phyloP scores from a whole-genome alignment of 2,113 vertebrate species.

The Herpailurus yagouaroundi region DNA sequence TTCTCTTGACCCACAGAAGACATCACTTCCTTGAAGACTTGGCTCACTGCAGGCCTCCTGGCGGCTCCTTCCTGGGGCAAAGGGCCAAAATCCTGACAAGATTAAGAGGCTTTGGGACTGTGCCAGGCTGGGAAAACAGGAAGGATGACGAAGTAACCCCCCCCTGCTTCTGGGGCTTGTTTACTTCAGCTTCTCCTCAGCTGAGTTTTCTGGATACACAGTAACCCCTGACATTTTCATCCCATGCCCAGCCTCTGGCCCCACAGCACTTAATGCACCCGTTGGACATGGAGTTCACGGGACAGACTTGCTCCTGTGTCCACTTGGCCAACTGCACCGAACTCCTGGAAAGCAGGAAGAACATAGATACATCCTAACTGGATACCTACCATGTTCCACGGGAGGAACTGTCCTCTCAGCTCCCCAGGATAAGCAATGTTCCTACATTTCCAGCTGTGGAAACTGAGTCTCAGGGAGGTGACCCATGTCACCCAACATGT shows the following conservation, averaged over 20 bases:
- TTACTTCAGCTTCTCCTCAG: conserved; percentile 62
- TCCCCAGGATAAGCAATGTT: not conserved
- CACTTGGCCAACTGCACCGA: not conserved
- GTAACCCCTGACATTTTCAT: conserved; percentile 35
- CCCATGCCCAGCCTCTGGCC: not conserved
- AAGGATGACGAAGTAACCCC: conserved; percentile 69
- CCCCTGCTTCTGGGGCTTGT: conserved; percentile 52
- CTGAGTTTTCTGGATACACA: conserved; percentile 6
- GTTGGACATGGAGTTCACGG: not conserved
- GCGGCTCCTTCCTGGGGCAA: conserved; percentile 63
- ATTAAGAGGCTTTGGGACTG: conserved; percentile 69
- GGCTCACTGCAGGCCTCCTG: conserved; percentile 62
- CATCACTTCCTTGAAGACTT: conserved; percentile 77
- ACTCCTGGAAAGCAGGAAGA: conserved; percentile 66
- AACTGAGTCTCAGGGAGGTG: conserved; percentile 14
- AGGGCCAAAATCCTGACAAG: conserved; percentile 77
- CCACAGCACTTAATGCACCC: not conserved
- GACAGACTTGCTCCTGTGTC: not conserved
- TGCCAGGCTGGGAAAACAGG: conserved; percentile 77
- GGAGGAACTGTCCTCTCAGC: not conserved
- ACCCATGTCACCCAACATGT: not conserved
- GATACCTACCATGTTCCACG: not conserved
- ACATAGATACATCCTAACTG: not conserved
- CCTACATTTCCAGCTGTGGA: not conserved
- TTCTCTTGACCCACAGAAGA: conserved; percentile 66